Base-by-base conservation (phyloP, 2,888 invertebrate genomes). In the Diarsia mendica region DNA sequence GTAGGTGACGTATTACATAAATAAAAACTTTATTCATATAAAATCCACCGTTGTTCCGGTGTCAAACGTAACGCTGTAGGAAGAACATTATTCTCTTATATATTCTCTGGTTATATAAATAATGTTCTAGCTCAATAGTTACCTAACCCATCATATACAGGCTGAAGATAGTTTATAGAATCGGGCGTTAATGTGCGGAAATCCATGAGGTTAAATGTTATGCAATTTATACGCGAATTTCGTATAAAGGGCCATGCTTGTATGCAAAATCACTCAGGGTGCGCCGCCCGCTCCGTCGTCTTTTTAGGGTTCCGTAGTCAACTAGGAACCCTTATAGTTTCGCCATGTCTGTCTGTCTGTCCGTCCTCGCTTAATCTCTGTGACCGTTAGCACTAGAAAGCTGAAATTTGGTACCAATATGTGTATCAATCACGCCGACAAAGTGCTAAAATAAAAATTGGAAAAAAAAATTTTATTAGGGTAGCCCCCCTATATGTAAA, bases 61-160 rank as follows among this genome's bases (percentile, higher is more conserved):
- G 78, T 79, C 58, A 79, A 85, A 77, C 86, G 85, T 86, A 83
- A 87, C 77, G 2, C n/a, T 78, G n/a, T 77, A 77, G 86, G 85
- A 87, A 88, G 80, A 82, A 77, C 75, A 75, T 75, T 83, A 84
- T 87, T 84, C 63, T 67, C 67, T 70, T 4, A 13, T 74, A 77
- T 82, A 84, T 87, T 83, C 65, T 63, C 67, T 5, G 18, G 80
- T 87, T 87, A 87, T 68, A 65, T 86, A 87, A 85, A 80, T 75
- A 79, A 75, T 66, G 46, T 64, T 73, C 49, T 73, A 74, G 63
- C 67, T 77, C 15, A 63, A n/a, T 63, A 23, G 79, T 86, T 87
- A 87, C 18, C 67, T 84, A 84, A 86, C 70, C 0, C 13, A 13
- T 72, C 44, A 46, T 28, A 63, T n/a, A 44, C n/a, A 13, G 13